Base-by-base conservation (phyloP, 2,888 invertebrate species). In the Drosophila niveifrons region DNA sequence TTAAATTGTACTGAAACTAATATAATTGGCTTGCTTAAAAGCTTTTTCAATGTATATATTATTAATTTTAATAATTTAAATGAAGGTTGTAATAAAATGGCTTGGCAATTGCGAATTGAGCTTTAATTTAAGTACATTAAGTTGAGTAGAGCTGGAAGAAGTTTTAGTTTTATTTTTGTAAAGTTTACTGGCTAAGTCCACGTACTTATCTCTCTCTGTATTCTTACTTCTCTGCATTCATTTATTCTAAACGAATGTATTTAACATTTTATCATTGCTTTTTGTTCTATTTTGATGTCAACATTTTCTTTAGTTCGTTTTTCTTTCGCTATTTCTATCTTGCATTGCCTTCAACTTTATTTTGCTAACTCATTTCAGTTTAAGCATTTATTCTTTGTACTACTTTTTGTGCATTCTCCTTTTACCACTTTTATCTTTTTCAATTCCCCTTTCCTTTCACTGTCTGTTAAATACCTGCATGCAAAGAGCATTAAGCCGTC, bases 401-500 rank as follows among this genome's bases (percentile, higher is more conserved):
- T 23, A 23, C 34, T 34, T 34, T 34, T 11, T 23, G 23, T 23
- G 34, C 11, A 3, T 36, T 36, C 11, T 23, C 23, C 23, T n/a
- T 36, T 34, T 34, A 11, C 36, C 11, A 3, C 11, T n/a, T 41
- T 15, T 9, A 13, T 39, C 8, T 2, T 2, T 1, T 41, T 41
- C 13, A 13, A 41, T 8, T 15, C 39, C 13, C 11, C 10, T 23
- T 23, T 23, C 1, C 23, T 47, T 1, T 39, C 1, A 36, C 8
- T 51, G 3, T n/a, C 18, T 34, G 23, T 23, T 8, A 41, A 31
- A 34, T 56, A 29, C n/a, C 7, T 46, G 10, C 0, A 7, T 2
- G 28, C 23, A 15, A 57, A 63, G 63, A 41, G 63, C 23, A 64
- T 57, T 29, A 36, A 11, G 2, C n/a, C n/a, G 51, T 57, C 58